A percentile compares a stretch with the other conserved stretches of the same genome.
Evolutionary conservation across 2,113 vertebrate genomes (phyloP).

Genomic region (Vanacampus margaritifer): DNA sequence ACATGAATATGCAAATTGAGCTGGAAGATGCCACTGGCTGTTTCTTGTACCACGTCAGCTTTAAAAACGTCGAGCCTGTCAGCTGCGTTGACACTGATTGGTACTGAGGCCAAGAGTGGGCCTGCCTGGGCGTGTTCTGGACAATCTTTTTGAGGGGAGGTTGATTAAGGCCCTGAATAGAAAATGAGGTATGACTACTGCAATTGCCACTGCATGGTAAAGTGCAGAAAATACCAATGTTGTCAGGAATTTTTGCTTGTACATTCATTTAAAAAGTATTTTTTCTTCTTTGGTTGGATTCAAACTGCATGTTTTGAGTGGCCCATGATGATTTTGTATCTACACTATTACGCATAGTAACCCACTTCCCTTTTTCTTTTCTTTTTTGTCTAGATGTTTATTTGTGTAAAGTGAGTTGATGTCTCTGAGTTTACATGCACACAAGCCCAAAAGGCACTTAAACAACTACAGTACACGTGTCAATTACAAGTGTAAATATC

Average conservation of each 20-base stretch:
- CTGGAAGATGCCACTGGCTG: conserved; percentile 39
- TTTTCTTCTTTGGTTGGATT: no score
- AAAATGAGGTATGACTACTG: conserved; percentile 15
- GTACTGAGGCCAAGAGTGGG: conserved; percentile 23
- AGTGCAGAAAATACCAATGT: conserved; percentile 1
- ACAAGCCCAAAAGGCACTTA: no score
- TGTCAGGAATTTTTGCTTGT: neutral
- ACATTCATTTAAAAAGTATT: neutral
- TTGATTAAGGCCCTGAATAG: neutral
- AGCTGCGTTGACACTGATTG: conserved; percentile 43
- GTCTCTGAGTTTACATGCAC: no score
- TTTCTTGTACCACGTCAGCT: conserved; percentile 49
- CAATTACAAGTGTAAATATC: no score
- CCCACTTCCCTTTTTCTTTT: no score
- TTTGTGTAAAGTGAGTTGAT: no score
- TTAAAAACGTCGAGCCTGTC: conserved; percentile 34
- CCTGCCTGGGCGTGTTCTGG: neutral
- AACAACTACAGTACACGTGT: no score
- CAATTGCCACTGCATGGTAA: conserved; percentile 14
- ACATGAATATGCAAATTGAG: conserved; percentile 55
- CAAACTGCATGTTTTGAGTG: no score
- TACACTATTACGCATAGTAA: no score
- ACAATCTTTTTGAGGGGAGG: neutral
- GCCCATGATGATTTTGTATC: neutral
- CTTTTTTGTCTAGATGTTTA: no score